Evolutionary conservation across 2,797 vertebrate genomes (phyloP).

Genomic region (Sardinella longiceps): DNA sequence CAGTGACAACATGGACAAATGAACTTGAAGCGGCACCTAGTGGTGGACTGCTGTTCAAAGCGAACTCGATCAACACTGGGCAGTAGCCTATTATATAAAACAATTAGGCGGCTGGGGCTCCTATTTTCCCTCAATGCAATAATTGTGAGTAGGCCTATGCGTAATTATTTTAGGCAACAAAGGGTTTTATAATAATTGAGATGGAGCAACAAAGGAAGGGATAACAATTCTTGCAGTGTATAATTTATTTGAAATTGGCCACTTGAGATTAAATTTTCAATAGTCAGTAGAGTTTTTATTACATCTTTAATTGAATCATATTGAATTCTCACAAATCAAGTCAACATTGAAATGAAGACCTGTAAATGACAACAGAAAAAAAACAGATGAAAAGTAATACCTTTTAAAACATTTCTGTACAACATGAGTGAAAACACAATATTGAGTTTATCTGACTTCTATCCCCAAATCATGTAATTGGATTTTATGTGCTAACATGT

Average conservation of each 20-base stretch:
- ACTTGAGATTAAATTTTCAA: neutral
- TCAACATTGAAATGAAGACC: neutral
- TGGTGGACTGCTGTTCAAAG: neutral
- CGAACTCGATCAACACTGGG: neutral
- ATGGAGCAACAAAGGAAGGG: neutral
- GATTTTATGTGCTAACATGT: neutral
- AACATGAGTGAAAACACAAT: neutral
- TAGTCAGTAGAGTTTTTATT: neutral
- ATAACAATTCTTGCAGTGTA: neutral
- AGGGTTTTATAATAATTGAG: neutral
- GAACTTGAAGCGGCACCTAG: neutral
- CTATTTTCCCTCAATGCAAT: too few relatives aligned
- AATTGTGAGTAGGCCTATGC: too few relatives aligned
- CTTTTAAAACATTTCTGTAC: constrained; percentile 5
- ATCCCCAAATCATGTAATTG: neutral
- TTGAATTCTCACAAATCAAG: neutral
- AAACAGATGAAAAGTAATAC: neutral
- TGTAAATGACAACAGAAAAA: neutral
- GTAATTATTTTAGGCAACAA: neutral
- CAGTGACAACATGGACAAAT: neutral
- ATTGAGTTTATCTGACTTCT: neutral
- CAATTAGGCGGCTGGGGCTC: too few relatives aligned
- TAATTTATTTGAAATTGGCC: neutral
- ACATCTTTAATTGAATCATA: neutral
- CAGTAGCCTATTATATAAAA: neutral